Base-by-base conservation (phyloP, 2,113 vertebrate genomes). In the Dryoscopus gambensis region DNA sequence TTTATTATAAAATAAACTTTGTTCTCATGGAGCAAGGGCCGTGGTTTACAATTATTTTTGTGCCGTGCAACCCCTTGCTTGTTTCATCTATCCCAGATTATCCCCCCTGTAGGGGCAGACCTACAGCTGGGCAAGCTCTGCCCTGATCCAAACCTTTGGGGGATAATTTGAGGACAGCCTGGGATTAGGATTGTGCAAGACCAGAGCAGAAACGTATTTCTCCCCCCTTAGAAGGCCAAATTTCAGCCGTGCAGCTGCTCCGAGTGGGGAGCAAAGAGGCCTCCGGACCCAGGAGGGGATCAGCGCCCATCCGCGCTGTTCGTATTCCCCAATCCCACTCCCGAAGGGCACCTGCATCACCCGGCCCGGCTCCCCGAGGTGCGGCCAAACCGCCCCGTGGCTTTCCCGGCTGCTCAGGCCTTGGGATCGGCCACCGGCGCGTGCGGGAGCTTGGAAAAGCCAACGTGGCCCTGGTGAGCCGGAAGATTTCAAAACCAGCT, bases 281-380 rank as follows among this genome's bases (percentile, higher is more conserved):
- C 11, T 67, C 16, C 63, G 31, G 21, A 19, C 44, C 8, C 11
- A 7, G 2, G 3, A 9, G 21, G 3, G 15, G 8, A 7, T 7
- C 42, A 21, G 3, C 13, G 7, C 1, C 5, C 18, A 52, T 8
- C 15, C 2, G 0, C 0, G 23, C 14, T 9, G 42, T 2, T 59
- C 25, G 31, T 6, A 42, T 25, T 46, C 55, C 79, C n/a, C 17
- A 28, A 30, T 3, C 42, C 10, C 1, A 0, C 8, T 71, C 37
- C 79, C 18, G 46, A 81, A 65, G 35, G 68, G 11, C 73, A 30
- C 33, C 44, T 5, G 17, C 53, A 16, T 1, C 4, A 7, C 22
- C 17, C 55, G 35, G 30, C 78, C 35, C 3, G 2, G 55, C 60
- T 62, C 30, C 57, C 59, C 65, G 37, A 60, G 60, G 64, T 1